Percentiles rank a stretch among this genome's conserved stretches.
phyloP scores from a whole-genome alignment of 1,140 invertebrate species.

The Hydropsyche tenuis region DNA sequence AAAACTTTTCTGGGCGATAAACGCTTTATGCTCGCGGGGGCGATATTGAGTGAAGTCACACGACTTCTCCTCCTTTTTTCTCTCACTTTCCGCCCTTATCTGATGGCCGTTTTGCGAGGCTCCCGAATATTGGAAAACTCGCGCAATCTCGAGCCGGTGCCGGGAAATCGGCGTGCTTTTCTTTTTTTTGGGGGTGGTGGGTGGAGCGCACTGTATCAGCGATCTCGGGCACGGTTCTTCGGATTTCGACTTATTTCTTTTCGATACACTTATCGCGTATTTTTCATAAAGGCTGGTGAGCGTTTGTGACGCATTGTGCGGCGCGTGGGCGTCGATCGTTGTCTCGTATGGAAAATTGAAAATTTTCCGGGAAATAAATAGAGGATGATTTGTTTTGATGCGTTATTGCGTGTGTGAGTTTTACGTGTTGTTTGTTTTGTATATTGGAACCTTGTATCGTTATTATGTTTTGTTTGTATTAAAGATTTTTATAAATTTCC shows the following conservation, averaged over 20 bases:
- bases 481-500: too few species aligned
- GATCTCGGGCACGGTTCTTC: slow-evolving; percentile 2
- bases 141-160: neutral
- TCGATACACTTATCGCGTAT: neutral
- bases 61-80: neutral
- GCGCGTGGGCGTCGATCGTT: too few species aligned
- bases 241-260: neutral
- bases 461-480: too few species aligned
- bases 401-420: too few species aligned
- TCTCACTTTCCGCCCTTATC: neutral
- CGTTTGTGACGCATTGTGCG: neutral
- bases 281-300: neutral
- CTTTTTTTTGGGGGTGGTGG: slow-evolving; percentile 1
- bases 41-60: slow-evolving; percentile 27
- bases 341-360: too few species aligned
- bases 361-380: too few species aligned
- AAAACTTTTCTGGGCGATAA: slow-evolving; percentile 26
- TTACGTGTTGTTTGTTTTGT: too few species aligned
- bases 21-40: slow-evolving; percentile 8
- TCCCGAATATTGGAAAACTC: slow-evolving; percentile 15
- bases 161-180: neutral
- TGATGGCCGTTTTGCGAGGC: slow-evolving; percentile 17
- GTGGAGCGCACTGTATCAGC: neutral
- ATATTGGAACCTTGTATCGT: too few species aligned
- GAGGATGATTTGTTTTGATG: too few species aligned